These are phyloP conservation scores for Parus major DNA, from an alignment of 2,113 vertebrate species.

Conservation along the genomic window DNA sequence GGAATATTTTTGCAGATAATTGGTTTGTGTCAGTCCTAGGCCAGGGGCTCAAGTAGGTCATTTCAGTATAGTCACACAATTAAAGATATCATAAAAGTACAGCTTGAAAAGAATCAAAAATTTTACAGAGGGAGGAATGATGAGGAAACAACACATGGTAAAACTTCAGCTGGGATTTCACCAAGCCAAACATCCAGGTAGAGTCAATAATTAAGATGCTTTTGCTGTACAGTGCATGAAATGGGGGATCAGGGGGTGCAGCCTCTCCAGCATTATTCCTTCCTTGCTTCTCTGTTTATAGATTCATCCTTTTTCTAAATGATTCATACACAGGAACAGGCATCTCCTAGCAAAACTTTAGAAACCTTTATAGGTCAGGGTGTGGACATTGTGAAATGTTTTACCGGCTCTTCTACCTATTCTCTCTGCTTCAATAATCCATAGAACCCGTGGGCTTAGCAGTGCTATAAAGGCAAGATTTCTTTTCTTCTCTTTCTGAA, in stretches of 20 bases:
- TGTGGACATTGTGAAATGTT: constrained; percentile 64
- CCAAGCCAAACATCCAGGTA: background rate
- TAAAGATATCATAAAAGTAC: background rate
- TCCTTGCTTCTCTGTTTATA: background rate
- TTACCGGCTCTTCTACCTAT: constrained; percentile 43
- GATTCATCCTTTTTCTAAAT: background rate
- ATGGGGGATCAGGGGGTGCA: background rate
- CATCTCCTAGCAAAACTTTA: constrained; percentile 57
- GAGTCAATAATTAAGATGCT: background rate
- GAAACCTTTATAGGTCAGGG: constrained; percentile 62
- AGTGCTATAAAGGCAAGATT: background rate
- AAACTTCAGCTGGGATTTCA: background rate
- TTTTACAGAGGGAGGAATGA: background rate
- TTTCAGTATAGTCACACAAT: background rate
- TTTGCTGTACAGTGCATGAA: background rate
- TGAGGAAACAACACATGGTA: background rate
- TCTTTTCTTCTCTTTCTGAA: background rate
- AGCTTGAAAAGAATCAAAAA: background rate
- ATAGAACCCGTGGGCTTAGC: background rate
- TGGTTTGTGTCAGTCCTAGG: background rate
- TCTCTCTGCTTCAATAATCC: background rate
- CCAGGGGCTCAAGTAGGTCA: background rate
- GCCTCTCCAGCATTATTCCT: background rate
- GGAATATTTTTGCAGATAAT: background rate
- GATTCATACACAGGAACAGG: constrained; percentile 29